Base-by-base conservation (phyloP, 2,113 vertebrate genomes). In the Mystacornis crossleyi region DNA sequence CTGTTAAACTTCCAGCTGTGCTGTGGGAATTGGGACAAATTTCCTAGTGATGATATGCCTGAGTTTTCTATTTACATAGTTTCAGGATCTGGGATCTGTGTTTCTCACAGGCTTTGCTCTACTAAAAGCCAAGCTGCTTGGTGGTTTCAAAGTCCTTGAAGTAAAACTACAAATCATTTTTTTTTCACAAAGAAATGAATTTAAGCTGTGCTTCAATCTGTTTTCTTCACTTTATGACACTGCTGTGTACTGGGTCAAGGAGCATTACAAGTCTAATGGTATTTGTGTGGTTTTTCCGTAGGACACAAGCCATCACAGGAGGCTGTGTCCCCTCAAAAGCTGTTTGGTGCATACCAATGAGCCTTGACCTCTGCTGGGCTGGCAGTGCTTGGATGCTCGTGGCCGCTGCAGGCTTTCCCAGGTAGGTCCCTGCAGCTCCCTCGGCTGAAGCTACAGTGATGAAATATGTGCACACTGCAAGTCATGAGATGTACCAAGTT, bases 401-500 rank as follows among this genome's bases (percentile, higher is more conserved):
- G 15, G 55, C 58, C 78, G 45, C 67, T 84, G 51, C 16, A 72
- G 33, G 24, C 58, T 74, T 92, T 89, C 42, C 70, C 80, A 88
- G 62, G 50, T 36, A 10, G 73, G 90, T 92, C 73, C 90, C 93
- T 75, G 33, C 45, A 48, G 89, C 36, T 82, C 51, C 45, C 38
- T 19, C 23, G 70, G 69, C 40, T 78, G 77, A 45, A 81, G 80
- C 70, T 74, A 2, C 4, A n/a, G 65, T 25, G 70, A 89, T 90
- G 33, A 96, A 94, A 45, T 70, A 20, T 66, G 66, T 55, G 58
- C 77, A 58, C 8, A 16, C 58, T 75, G 75, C 90, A 74, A 79
- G 64, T 77, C 90, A 72, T 73, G 73, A 97, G 94, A 85, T 86
- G 62, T 82, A 55, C 92, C 75, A 91, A 73, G 64, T 84, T 88